Base-by-base conservation (phyloP, 2,113 vertebrate genomes). In the Clupea harengus region DNA sequence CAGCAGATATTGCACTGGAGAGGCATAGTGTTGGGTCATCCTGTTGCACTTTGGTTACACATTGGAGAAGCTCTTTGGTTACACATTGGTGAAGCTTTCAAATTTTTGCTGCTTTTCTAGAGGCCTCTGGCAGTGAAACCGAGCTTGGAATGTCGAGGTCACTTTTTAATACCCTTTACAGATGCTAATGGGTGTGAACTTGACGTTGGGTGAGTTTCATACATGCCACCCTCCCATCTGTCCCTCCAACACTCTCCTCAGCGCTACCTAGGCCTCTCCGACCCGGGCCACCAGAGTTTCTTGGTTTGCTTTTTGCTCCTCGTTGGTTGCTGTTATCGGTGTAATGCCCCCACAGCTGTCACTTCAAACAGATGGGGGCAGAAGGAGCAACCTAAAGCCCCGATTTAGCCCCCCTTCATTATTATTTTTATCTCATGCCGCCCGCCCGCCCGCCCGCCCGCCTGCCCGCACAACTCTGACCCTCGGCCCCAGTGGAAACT, bases 311-410 rank as follows among this genome's bases (percentile, higher is more conserved):
- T 78, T 32, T 78, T 6, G 4, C 18, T 22, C 54, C 6, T 22
- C 54, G 54, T 6, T 60, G 1, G 20, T 60, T 20, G 28, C 72
- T 15, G 28, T 78, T 78, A 17, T 78, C 57, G 47, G 28, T 46
- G 45, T 46, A 72, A 84, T 32, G n/a, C 83, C 64, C 50, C n/a
- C 60, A 28, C 83, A 84, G 83, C 83, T 84, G 83, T 50, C 83
- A 75, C 83, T 25, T 46, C 25, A 25, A 84, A 84, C 46, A 32
- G 10, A 75, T 18, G 47, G 32, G 50, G 28, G 83, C 83, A 75
- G 47, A 75, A 60, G 32, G 83, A 75, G 45, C 54, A 46, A 84
- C 45, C 60, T 46, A 67, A 46, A 84, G 64, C 22, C 83, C 83
- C n/a, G 46, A 84, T 84, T 72, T 84, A 84, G 83, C 45, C 64